Evolutionary conservation across 2,113 vertebrate genomes (phyloP).

Genomic region (Coreoperca whiteheadi): DNA sequence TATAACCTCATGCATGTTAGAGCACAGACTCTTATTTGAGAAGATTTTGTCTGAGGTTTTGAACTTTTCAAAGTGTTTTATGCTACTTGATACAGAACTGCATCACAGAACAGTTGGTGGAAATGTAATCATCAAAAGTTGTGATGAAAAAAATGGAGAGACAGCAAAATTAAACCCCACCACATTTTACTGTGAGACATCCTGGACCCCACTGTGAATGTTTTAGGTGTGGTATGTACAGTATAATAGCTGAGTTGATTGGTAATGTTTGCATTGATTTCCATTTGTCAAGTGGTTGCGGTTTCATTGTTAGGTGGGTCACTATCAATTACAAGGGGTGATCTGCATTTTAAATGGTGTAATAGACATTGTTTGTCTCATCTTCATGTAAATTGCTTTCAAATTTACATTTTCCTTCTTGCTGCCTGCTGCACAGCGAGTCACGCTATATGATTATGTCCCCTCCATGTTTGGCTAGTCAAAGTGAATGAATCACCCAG

Average conservation of each 20-base stretch:
- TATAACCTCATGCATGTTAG: neutral
- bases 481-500: slow-evolving; percentile 39
- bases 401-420: slow-evolving; percentile 44
- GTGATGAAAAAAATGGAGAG: neutral
- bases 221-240: neutral
- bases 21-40: neutral
- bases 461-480: slow-evolving; percentile 28
- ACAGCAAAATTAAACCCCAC: neutral
- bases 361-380: slow-evolving; percentile 43
- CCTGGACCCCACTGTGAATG: neutral
- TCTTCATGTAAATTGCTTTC: slow-evolving; percentile 60
- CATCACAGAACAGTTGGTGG: neutral
- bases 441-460: slow-evolving; percentile 45
- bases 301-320: slow-evolving; percentile 29
- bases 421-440: slow-evolving; percentile 21
- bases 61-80: neutral
- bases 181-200: neutral
- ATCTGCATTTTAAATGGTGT: slow-evolving; percentile 49
- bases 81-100: neutral
- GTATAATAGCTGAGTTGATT: slow-evolving; percentile 9
- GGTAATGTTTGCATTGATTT: slow-evolving; percentile 24
- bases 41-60: neutral
- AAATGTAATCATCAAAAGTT: neutral
- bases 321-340: slow-evolving; percentile 38
- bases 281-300: slow-evolving; percentile 5